These are phyloP conservation scores for Alviniconcha marisindica DNA, from an alignment of 1,140 invertebrate species.

Conservation along the genomic window DNA sequence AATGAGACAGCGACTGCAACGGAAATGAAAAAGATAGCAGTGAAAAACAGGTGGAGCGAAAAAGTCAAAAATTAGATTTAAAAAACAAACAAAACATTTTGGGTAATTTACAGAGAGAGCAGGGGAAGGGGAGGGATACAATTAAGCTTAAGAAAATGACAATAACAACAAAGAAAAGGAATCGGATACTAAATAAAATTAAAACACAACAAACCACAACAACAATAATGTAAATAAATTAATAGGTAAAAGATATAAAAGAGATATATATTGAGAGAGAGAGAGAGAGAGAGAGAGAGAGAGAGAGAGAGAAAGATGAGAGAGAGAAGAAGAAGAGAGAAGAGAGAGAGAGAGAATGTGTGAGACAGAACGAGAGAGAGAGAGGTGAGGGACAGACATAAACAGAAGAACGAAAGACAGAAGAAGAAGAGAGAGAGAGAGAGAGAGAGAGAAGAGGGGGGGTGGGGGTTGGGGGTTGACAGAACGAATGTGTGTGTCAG, in stretches of 20 bases:
- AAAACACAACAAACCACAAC: not conserved
- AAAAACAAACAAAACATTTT: no score
- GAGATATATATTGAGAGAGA: not conserved
- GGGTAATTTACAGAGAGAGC: not conserved
- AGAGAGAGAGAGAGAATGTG: not conserved
- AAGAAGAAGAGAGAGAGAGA: not conserved
- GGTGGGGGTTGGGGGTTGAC: not conserved
- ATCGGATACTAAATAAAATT: not conserved
- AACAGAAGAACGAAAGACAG: not conserved
- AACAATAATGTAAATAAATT: not conserved
- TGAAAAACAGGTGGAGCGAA: no score
- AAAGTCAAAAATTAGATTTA: no score
- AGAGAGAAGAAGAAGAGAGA: not conserved
- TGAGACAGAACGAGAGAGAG: not conserved
- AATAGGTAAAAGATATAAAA: slow-evolving; percentile 14
- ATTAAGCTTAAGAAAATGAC: not conserved
- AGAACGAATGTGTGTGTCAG: not conserved
- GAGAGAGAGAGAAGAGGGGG: not conserved
- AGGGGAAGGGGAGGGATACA: not conserved
- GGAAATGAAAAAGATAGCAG: no score
- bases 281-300: not conserved
- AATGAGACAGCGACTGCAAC: no score
- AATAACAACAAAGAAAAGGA: not conserved
- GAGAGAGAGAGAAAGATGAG: not conserved
- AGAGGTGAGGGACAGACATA: not conserved